Evolutionary conservation across 2,888 invertebrate species (phyloP).

Genomic region (Tetanocera ferruginea): DNA sequence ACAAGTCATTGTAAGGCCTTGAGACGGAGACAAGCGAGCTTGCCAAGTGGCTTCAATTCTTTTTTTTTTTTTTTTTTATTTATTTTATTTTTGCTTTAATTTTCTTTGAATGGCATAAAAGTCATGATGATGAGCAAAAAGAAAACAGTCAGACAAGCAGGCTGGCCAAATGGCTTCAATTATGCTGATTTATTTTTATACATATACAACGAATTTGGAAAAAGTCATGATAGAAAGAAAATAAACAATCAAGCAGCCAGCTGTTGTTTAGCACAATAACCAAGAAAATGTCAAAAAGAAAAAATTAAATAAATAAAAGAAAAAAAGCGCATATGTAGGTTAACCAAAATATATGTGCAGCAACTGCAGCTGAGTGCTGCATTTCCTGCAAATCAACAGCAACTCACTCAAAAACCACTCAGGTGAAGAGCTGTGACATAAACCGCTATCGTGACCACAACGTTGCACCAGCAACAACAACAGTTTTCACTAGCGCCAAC

Average conservation of each 20-base stretch:
- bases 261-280: background rate
- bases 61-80: no score
- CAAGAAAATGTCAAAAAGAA: background rate
- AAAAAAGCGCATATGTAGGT: background rate
- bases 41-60: background rate
- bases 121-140: background rate
- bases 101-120: no score
- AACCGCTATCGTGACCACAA: background rate
- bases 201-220: background rate
- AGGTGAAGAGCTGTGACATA: background rate
- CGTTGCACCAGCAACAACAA: no score
- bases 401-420: background rate
- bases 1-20: constrained; percentile 1
- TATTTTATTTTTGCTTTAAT: no score
- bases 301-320: background rate
- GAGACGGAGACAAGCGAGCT: constrained; percentile 8
- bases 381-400: background rate
- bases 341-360: no score
- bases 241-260: background rate
- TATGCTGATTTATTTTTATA: background rate
- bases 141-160: background rate
- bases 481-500: background rate
- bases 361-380: no score
- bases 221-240: background rate
- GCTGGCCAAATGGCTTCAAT: background rate